These are phyloP conservation scores for Phyllopteryx taeniolatus DNA, from an alignment of 2,113 vertebrate genomes.

Conservation along the genomic window DNA sequence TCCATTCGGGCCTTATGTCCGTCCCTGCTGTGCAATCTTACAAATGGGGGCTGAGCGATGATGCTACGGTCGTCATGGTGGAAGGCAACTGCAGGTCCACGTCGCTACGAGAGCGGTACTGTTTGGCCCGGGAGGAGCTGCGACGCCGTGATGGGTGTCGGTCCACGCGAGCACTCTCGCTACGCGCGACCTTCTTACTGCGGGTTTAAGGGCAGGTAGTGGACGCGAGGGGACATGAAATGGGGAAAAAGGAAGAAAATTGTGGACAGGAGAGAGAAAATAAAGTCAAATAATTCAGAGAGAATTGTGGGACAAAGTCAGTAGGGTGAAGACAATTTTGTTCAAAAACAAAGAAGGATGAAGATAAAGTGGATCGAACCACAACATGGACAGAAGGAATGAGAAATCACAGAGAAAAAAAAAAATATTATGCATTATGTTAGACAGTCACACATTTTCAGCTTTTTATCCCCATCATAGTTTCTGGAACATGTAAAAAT, in stretches of 20 bases:
- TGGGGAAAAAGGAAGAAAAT: background rate
- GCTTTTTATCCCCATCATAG: too few species aligned
- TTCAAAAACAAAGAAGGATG: background rate
- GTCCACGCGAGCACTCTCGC: slow-evolving; percentile 86
- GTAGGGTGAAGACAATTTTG: background rate
- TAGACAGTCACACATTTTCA: slow-evolving; percentile 23
- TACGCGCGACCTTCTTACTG: slow-evolving; percentile 79
- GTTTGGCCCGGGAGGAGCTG: slow-evolving; percentile 81
- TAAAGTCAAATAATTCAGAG: background rate
- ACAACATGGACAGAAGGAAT: slow-evolving; percentile 21
- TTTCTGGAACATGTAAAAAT: too few species aligned
- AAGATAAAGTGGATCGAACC: slow-evolving; percentile 12
- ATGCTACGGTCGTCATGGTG: slow-evolving; percentile 48
- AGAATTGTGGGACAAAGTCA: background rate
- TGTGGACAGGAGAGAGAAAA: background rate
- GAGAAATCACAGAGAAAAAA: slow-evolving; percentile 38
- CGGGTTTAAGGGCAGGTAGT: slow-evolving; percentile 42
- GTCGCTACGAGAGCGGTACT: slow-evolving; percentile 89
- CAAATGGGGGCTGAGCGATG: slow-evolving; percentile 61
- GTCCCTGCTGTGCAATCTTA: slow-evolving; percentile 69
- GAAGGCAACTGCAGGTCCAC: slow-evolving; percentile 85
- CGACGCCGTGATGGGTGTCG: slow-evolving; percentile 81
- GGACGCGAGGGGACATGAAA: slow-evolving; percentile 7
- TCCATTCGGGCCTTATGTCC: slow-evolving; percentile 21
- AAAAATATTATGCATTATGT: slow-evolving; percentile 29